A percentile compares a stretch with the other conserved stretches of the same genome.
Evolutionary conservation across 2,888 invertebrate species (phyloP).

Genomic region (Himalopsyche tibetana): DNA sequence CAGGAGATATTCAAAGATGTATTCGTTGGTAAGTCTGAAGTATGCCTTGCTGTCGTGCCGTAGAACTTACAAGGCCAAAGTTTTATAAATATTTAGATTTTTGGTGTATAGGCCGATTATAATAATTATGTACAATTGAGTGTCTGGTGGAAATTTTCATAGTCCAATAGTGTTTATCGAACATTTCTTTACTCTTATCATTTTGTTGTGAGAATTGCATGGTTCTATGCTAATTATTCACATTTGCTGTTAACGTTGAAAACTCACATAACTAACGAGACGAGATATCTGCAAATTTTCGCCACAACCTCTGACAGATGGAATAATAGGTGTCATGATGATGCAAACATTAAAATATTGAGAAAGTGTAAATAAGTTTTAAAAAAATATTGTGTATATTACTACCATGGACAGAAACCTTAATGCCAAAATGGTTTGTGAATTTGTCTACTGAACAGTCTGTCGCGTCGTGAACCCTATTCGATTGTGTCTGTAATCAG

Average conservation of each 20-base stretch:
- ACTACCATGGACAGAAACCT: constrained; percentile 53
- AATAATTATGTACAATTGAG: constrained; percentile 47
- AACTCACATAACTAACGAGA: background rate
- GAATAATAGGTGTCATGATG: constrained; percentile 17
- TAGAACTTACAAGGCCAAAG: constrained; percentile 54
- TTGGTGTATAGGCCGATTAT: constrained; percentile 50
- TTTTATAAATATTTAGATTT: constrained; percentile 53
- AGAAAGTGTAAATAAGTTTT: constrained; percentile 56
- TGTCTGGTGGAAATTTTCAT: constrained; percentile 55
- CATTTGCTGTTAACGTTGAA: constrained; percentile 11
- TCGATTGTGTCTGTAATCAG: background rate
- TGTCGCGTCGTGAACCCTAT: background rate
- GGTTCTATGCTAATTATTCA: background rate
- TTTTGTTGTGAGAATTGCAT: constrained; percentile 14
- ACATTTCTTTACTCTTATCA: constrained; percentile 47
- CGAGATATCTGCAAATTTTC: background rate
- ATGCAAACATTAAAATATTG: background rate
- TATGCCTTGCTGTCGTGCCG: constrained; percentile 57
- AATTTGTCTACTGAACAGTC: constrained; percentile 42
- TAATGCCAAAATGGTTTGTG: constrained; percentile 56
- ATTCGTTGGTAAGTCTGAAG: constrained; percentile 58
- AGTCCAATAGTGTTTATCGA: constrained; percentile 49
- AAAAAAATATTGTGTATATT: constrained; percentile 56
- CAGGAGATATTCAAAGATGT: constrained; percentile 36
- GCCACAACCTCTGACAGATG: background rate